Evolutionary conservation across 2,113 vertebrate species (phyloP), one percentile per base, ranked within the genome.

Genomic region (Eurypyga helias): DNA sequence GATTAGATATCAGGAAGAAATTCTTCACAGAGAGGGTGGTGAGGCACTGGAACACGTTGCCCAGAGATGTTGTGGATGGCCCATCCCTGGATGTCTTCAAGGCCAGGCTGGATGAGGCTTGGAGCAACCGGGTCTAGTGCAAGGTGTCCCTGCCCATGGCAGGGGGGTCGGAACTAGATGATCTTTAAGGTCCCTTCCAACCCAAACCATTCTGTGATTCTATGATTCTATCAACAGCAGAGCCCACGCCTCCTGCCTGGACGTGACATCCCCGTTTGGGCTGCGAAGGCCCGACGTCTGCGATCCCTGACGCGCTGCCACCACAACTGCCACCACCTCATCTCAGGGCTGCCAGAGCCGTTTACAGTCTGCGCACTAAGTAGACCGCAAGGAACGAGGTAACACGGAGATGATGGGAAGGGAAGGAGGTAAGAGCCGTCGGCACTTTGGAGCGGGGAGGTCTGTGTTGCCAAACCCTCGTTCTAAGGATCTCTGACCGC

Each of bases 361-460:
- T 0, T 49, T 9, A 15, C 16, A 31, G 46, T 21, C 89, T n/a
- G 73, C 1, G 16, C 29, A 5, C 9, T 5, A 4, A 75, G 60
- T 1, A 33, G 38, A 20, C 38, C 0, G 0, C 8, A 6, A 73
- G 58, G 61, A 76, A 20, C 19, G 13, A 26, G 58, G 67, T 17
- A 62, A 65, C 26, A 3, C 45, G 0, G 12, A 65, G 80, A 20
- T 6, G 6, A 33, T 3, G 71, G 57, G 3, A 21, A 24, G 69
- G 73, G 62, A 43, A 38, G 12, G 6, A 23, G 13, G 2, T 2
- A 12, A 67, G 52, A 36, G 5, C 11, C 0, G 3, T 0, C 5
- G 72, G 67, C 55, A 17, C 52, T 23, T 10, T 2, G 7, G 79
- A n/a, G 79, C 2, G 1, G 24, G 36, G 49, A 73, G 34, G 7